These are phyloP conservation scores for Macrotrachela quadricornifera DNA, from an alignment of 1,140 invertebrate species.

Conservation along the genomic window DNA sequence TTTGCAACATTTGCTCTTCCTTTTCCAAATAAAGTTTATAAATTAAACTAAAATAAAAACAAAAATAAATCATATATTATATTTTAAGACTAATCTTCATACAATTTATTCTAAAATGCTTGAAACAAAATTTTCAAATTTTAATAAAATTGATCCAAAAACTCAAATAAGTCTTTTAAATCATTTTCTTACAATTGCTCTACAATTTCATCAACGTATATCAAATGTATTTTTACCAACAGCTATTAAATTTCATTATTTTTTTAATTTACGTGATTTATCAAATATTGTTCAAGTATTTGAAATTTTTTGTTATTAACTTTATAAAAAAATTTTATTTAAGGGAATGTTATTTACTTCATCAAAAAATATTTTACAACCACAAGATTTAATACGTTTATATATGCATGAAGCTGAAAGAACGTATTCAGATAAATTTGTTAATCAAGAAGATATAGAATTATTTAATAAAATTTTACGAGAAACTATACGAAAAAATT, in stretches of 20 bases:
- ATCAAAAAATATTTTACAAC: not conserved
- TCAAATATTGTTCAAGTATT: not conserved
- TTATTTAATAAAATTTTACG: not conserved
- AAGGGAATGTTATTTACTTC: not conserved
- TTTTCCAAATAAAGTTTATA: not conserved
- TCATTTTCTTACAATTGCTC: not conserved
- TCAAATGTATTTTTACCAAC: not conserved
- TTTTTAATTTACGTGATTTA: not conserved
- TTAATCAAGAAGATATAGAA: not conserved
- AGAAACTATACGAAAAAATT: not conserved
- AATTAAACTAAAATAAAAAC: not conserved
- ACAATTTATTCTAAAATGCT: not conserved
- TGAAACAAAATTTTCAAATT: not conserved
- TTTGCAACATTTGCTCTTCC: constrained; percentile 48
- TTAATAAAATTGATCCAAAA: too few species aligned
- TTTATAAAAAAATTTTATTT: not conserved
- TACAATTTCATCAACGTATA: not conserved
- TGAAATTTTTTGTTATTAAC: not conserved
- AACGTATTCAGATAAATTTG: not conserved
- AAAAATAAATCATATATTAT: not conserved
- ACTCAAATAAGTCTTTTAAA: too few species aligned
- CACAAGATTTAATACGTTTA: not conserved
- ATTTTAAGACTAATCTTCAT: not conserved
- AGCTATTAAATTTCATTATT: not conserved
- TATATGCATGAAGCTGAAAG: not conserved